Evolutionary conservation across 1,140 invertebrate genomes (phyloP), one percentile per base, ranked within the genome.

Genomic region (Zelostemma sp.): DNA sequence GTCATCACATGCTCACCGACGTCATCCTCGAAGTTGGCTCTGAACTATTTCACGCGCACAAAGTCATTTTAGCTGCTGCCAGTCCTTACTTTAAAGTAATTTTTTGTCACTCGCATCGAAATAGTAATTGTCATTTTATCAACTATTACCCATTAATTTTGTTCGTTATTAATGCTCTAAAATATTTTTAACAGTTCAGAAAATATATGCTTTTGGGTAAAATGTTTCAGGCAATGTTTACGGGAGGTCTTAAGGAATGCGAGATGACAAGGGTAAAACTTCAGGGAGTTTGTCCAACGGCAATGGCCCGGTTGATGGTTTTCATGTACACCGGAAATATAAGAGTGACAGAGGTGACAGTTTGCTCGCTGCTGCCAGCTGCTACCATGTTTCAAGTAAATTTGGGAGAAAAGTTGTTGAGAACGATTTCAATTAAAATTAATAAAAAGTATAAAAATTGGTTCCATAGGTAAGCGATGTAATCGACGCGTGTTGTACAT

Each of bases 311-410:
- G 72, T 87, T 97, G 17, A 90, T 97, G 40, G 91, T 92, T 80
- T 97, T 97, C 79, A 95, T 96, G 89, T 97, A 97, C 80, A 95
- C 94, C 6, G 94, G 94, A 40, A 91, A 93, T 80, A 93, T 97
- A 60, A 87, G 91, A 51, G 92, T 97, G 14, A 95, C 93, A n/a
- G 94, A 97, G 86, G 89, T 92, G 58, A 96, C 94, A 15, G 95
- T 97, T 3, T 97, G 95, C 81, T 93, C 94, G 66, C 85, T 97
- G 17, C 86, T 97, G 68, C 93, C 95, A 2, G 95, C 95, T 19
- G 95, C 95, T 17, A 96, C 94, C 12, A 97, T 97, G 95, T 94
- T 97, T 80, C 95, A 97, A 88, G 93, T 94, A 85, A 55, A 74
- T 78, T 71, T 25, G n/a, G n/a, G n/a, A n/a, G n/a, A n/a, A n/a